Evolutionary conservation across 37 sponge, comb jelly and placozoan species (phyloP).

Genomic region (Geodia barretti): DNA sequence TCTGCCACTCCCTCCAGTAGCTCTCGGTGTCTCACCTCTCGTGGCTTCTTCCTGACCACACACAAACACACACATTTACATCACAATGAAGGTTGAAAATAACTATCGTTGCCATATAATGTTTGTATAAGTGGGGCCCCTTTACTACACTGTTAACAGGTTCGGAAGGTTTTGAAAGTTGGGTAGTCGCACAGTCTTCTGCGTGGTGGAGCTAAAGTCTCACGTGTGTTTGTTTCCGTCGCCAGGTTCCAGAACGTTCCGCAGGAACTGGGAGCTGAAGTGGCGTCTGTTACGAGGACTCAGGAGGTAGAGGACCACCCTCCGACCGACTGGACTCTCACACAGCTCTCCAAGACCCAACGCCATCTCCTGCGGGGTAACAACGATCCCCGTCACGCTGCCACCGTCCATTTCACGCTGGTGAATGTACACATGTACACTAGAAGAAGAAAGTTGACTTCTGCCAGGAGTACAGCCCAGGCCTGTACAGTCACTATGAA

Average conservation of each 20-base stretch:
- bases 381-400: no score
- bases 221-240: slow-evolving; percentile 80
- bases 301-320: slow-evolving; percentile 85
- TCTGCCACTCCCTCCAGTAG: slow-evolving; percentile 48
- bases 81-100: neutral
- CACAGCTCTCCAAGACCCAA: slow-evolving; percentile 59
- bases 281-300: slow-evolving; percentile 58
- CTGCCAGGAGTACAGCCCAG: no score
- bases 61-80: neutral
- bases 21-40: slow-evolving; percentile 39
- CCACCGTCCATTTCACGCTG: no score
- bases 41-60: slow-evolving; percentile 61
- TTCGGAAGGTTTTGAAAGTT: no score
- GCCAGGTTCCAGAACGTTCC: slow-evolving; percentile 61
- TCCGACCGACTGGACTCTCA: slow-evolving; percentile 59
- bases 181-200: no score
- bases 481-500: no score
- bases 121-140: no score
- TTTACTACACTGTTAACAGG: no score
- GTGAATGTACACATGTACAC: slow-evolving; percentile 7
- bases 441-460: no score
- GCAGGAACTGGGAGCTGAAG: slow-evolving; percentile 70
- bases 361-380: slow-evolving; percentile 59
- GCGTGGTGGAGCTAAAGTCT: neutral
- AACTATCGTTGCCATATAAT: neutral